These are phyloP conservation scores for Crocodylus rhombifer DNA, from an alignment of 2,797 vertebrate species.

Conservation along the genomic window DNA sequence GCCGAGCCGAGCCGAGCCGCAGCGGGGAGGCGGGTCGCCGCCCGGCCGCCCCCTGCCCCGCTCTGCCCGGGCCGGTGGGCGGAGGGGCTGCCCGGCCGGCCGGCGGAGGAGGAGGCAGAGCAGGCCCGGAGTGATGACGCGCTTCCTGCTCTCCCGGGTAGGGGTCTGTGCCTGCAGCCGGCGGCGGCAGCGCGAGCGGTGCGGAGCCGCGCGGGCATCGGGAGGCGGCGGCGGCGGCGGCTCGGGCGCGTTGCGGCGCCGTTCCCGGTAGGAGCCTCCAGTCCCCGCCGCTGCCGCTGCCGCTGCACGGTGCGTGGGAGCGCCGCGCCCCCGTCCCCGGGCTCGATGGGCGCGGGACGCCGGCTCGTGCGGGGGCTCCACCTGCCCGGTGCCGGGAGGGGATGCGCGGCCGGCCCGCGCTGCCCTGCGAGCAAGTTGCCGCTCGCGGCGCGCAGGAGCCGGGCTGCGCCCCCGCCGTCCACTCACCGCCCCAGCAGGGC, in stretches of 20 bases:
- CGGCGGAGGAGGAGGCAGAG: slow-evolving; percentile 9
- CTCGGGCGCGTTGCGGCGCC: slow-evolving; percentile 7
- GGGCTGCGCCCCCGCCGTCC: neutral
- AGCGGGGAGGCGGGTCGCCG: neutral
- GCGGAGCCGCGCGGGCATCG: slow-evolving; percentile 12
- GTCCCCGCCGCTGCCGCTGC: slow-evolving; percentile 8
- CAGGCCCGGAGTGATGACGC: slow-evolving; percentile 82
- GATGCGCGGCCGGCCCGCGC: slow-evolving; percentile 4
- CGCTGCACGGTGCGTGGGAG: slow-evolving; percentile 49
- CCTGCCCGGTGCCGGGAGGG: too few species aligned
- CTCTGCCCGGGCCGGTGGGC: neutral
- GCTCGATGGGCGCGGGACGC: neutral
- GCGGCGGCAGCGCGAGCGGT: slow-evolving; percentile 57
- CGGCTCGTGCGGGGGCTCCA: too few species aligned
- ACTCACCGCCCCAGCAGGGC: rapidly evolving
- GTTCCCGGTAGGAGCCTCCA: slow-evolving; percentile 60
- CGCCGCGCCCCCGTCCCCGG: neutral
- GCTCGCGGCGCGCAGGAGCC: neutral
- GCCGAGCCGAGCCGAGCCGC: too few species aligned
- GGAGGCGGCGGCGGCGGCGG: slow-evolving; percentile 18
- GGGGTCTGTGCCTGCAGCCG: slow-evolving; percentile 75
- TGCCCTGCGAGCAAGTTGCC: slow-evolving; percentile 72
- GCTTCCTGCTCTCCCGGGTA: slow-evolving; percentile 80
- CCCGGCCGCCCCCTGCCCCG: too few species aligned
- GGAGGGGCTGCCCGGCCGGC: neutral